Evolutionary conservation across 2,797 vertebrate genomes (phyloP), one percentile per base, ranked within the genome.

Genomic region (Cyprinella venusta): DNA sequence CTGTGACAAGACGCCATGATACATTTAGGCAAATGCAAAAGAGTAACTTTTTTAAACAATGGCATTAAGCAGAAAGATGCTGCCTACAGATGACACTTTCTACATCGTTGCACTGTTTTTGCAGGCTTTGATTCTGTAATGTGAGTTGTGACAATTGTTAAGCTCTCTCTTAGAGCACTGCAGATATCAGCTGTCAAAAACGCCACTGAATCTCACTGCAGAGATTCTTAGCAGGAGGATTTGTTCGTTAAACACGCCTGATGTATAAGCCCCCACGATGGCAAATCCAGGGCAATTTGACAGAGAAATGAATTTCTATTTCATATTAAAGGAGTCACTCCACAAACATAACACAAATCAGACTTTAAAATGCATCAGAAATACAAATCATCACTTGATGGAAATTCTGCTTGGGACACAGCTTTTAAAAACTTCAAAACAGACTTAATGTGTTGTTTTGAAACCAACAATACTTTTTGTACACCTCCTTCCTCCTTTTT

Each of bases 361-460:
- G 80, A 65, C 26, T 59, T 71, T 91, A 92, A 93, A 91, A 93
- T 91, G 91, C 90, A 93, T 90, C 50, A 79, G 40, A 15, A 91
- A 94, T 92, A 91, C 91, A 92, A 93, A 93, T 93, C 64, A 88
- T 56, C 80, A 90, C 86, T 88, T 91, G 91, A 92, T 91, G 87
- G 88, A 90, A 91, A 75, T 56, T 69, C 85, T 85, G 85, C 90
- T 89, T 89, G 76, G 83, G 48, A 84, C 67, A 84, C 82, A n/a
- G 40, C 76, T 86, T 50, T 88, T 88, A 89, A 91, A 91, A 91
- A 91, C 87, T 81, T 87, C 84, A 88, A 88, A 63, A 89, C 82
- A 80, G 78, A 85, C 87, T 86, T 86, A 85, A 91, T 89, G 88
- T 84, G 76, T 85, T 15, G 19, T 76, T 65, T 79, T 75, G 48